A percentile compares a stretch with the other conserved stretches of the same genome.
Evolutionary conservation across 2,888 invertebrate genomes (phyloP).

Genomic region (Agriopis aurantiaria): DNA sequence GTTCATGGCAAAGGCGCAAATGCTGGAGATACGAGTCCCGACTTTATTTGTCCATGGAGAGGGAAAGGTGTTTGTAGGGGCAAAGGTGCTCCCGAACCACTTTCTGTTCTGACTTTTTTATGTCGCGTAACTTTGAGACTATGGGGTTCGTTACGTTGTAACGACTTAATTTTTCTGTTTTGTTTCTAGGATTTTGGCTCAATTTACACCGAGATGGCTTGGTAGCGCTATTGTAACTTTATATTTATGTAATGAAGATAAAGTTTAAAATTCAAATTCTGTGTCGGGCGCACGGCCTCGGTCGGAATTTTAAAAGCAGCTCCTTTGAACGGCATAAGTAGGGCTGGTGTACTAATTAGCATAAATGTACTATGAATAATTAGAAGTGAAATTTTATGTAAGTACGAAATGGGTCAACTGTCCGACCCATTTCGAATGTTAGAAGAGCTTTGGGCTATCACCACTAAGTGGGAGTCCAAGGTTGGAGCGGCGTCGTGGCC

Average conservation of each 20-base stretch:
- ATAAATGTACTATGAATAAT: neutral
- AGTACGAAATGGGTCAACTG: neutral
- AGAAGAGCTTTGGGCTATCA: no score
- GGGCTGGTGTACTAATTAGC: neutral
- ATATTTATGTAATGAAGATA: neutral
- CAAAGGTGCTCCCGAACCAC: conserved; percentile 14
- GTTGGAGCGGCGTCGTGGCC: no score
- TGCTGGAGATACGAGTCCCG: neutral
- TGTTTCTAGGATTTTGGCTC: neutral
- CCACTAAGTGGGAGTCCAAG: no score
- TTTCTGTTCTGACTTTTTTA: conserved; percentile 13
- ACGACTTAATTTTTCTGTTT: conserved; percentile 7
- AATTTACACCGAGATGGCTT: neutral
- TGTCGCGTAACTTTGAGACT: conserved; percentile 11
- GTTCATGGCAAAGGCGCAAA: neutral
- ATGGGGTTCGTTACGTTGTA: conserved; percentile 8
- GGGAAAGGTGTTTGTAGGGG: no score
- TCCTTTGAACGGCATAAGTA: neutral
- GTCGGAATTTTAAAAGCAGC: conserved; percentile 1
- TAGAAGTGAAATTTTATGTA: neutral
- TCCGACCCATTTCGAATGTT: neutral
- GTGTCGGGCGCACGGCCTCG: no score
- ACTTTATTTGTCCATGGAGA: neutral
- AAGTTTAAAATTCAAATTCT: conserved; percentile 8
- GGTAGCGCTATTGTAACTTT: neutral